phyloP scores from a whole-genome alignment of 2,888 invertebrate species.

The Drosophila recens region DNA sequence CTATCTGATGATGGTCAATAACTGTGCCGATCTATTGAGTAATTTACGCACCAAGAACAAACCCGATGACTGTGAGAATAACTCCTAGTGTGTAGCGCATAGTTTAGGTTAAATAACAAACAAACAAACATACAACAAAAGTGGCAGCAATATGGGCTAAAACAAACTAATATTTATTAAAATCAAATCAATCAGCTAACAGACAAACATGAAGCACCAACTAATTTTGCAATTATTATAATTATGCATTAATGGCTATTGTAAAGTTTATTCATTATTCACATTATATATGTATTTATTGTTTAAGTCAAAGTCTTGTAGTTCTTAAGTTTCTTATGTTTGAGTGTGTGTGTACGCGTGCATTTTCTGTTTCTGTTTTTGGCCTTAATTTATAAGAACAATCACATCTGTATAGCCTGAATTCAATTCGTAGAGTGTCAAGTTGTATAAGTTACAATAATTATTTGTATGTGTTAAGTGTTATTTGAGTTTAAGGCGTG shows the following conservation, averaged over 20 bases:
- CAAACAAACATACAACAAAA: slow-evolving; percentile 26
- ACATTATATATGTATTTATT: slow-evolving; percentile 3
- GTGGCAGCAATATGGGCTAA: slow-evolving; percentile 20
- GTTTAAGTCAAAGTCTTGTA: slow-evolving; percentile 52
- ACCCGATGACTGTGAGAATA: slow-evolving; percentile 86
- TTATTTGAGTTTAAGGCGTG: slow-evolving; percentile 75
- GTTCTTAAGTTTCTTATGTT: slow-evolving; percentile 42
- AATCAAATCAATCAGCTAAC: slow-evolving; percentile 47
- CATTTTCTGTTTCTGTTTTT: slow-evolving; percentile 60
- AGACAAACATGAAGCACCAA: slow-evolving; percentile 42
- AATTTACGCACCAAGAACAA: slow-evolving; percentile 86
- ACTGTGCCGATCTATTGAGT: slow-evolving; percentile 88
- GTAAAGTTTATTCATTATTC: slow-evolving; percentile 41
- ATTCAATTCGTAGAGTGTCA: slow-evolving; percentile 68
- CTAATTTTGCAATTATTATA: slow-evolving; percentile 66
- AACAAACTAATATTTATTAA: slow-evolving; percentile 73
- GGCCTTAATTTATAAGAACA: slow-evolving; percentile 44
- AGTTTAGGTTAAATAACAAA: slow-evolving; percentile 61
- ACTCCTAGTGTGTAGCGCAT: slow-evolving; percentile 84
- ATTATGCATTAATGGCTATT: slow-evolving; percentile 58
- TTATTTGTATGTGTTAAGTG: slow-evolving; percentile 70
- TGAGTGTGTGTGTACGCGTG: slow-evolving; percentile 50
- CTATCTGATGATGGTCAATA: slow-evolving; percentile 87
- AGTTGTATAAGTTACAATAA: slow-evolving; percentile 49
- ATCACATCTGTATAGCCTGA: slow-evolving; percentile 65